Conservation (phyloP, 1,140 invertebrate species). For the Heliothis subflexa region DNA sequence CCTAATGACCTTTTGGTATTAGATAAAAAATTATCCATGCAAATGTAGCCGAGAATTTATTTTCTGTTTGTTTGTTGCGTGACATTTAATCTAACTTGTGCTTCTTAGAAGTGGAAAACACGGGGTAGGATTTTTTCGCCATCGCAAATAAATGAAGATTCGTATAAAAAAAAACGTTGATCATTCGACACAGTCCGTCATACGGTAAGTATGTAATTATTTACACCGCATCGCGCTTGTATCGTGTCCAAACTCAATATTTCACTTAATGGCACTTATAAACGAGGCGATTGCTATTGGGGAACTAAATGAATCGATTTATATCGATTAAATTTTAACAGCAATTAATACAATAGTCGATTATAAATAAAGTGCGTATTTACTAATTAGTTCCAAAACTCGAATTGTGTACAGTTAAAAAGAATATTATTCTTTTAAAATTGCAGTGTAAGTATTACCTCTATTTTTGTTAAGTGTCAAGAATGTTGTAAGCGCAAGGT, state of each 20-base stretch:
- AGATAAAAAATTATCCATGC: slow-evolving; percentile 44
- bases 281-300: slow-evolving; percentile 35
- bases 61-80: slow-evolving; percentile 29
- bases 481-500: slow-evolving; percentile 14
- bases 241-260: slow-evolving; percentile 43
- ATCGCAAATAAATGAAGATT: slow-evolving; percentile 11
- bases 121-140: neutral
- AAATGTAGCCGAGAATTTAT: slow-evolving; percentile 32
- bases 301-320: slow-evolving; percentile 37
- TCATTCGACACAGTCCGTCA: slow-evolving; percentile 23
- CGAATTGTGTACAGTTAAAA: neutral
- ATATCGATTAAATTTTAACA: slow-evolving; percentile 38
- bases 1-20: slow-evolving; percentile 43
- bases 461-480: slow-evolving; percentile 12
- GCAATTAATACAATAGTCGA: slow-evolving; percentile 39
- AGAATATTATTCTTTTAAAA: neutral
- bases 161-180: neutral
- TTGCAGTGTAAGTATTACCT: neutral
- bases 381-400: slow-evolving; percentile 31
- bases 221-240: slow-evolving; percentile 12
- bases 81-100: slow-evolving; percentile 25
- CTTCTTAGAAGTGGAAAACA: neutral
- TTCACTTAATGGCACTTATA: slow-evolving; percentile 34
- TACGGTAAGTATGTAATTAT: slow-evolving; percentile 29
- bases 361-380: slow-evolving; percentile 27